Evolutionary conservation across 2,888 invertebrate genomes (phyloP), one percentile per base, ranked within the genome.

Genomic region (Eulithis testata): DNA sequence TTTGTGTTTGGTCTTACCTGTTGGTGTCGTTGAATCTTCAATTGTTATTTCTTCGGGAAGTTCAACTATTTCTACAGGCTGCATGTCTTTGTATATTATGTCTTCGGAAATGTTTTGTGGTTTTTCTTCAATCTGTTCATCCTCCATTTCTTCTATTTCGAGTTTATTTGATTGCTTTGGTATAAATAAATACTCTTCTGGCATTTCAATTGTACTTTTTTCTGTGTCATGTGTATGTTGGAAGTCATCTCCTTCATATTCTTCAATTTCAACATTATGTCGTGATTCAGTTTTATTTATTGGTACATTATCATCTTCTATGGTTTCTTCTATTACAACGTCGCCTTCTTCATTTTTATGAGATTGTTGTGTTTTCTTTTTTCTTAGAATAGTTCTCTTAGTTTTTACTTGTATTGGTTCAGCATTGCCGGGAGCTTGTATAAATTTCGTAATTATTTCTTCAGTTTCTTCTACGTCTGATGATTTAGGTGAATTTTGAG

Each of bases 381-480:
- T 94, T 73, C 92, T 85, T 63, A 94, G 76, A 65, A 94, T 93
- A 0, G 94, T 95, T 73, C 94, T 77, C 79, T 94, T 95, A 2
- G 94, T 94, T 82, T 94, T 93, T 14, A 94, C 88, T 84, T 93
- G 92, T 66, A 89, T 91, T 7, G 94, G 93, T 83, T 94, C 94
- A n/a, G 85, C 83, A 62, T 89, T 87, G 31, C 91, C 94, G 9
- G 94, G 90, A 50, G 88, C 81, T 80, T 90, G 87, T 72, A 94
- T 85, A 73, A 95, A 95, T 83, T 94, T 94, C 0, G 94, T 95
- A 47, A 95, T 81, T 14, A 94, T 94, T 89, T 95, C 95, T 84
- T 94, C 94, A 51, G 91, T 90, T 90, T 94, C 94, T 86, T 94
- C 92, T 49, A 87, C 71, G 63, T 93, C 93, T 6, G 89, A 93